phyloP scores from a whole-genome alignment of 2,888 invertebrate species.

The Aelia acuminata region DNA sequence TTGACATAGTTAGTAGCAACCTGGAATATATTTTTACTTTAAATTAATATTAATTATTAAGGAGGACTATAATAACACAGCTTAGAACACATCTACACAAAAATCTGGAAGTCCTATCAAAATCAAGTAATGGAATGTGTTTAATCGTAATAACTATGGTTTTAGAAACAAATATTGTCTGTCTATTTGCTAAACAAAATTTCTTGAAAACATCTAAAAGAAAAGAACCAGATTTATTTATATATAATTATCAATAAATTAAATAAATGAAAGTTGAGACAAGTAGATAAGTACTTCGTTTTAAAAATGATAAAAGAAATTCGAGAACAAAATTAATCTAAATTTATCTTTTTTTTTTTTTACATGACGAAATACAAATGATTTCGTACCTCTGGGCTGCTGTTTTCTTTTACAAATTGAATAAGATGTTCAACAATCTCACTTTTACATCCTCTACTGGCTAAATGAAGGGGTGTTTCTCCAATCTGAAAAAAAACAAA shows the following conservation, averaged over 20 bases:
- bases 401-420: constrained; percentile 82
- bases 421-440: constrained; percentile 91
- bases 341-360: not conserved
- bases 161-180: no score
- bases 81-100: not conserved
- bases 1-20: constrained; percentile 87
- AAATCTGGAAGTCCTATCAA: no score
- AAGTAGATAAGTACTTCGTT: not conserved
- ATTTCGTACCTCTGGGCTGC: constrained; percentile 77
- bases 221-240: no score
- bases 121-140: no score
- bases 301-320: not conserved
- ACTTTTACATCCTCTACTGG: constrained; percentile 87
- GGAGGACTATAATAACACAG: not conserved
- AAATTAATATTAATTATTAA: not conserved
- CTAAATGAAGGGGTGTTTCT: constrained; percentile 96
- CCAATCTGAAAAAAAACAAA: constrained; percentile 77
- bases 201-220: no score
- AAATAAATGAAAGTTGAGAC: no score
- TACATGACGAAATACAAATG: not conserved
- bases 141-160: no score
- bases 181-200: no score
- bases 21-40: not conserved
- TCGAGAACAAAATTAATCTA: not conserved
- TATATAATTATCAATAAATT: no score